Conservation (phyloP, 2,888 invertebrate genomes). For the Apantesis nais region DNA sequence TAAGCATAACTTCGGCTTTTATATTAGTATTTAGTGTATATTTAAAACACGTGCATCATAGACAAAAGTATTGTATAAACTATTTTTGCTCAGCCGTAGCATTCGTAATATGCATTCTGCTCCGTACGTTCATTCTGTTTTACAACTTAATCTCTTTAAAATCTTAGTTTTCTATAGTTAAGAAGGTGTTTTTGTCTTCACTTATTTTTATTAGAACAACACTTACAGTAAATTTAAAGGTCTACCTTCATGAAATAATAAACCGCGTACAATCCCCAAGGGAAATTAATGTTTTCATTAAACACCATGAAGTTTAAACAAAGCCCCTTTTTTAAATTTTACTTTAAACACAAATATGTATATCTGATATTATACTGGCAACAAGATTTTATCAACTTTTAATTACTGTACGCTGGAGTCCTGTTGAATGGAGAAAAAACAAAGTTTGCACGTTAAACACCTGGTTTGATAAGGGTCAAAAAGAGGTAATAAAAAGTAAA, state of each 20-base stretch:
- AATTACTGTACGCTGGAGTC: constrained; percentile 38
- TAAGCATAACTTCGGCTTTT: no score
- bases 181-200: constrained; percentile 17
- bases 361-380: constrained; percentile 31
- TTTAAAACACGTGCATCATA: no score
- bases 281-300: constrained; percentile 69
- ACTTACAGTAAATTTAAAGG: constrained; percentile 50
- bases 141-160: neutral
- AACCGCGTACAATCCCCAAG: constrained; percentile 60
- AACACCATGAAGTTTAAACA: constrained; percentile 55
- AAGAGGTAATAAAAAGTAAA: no score
- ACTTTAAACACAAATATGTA: constrained; percentile 43
- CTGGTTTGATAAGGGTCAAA: constrained; percentile 53
- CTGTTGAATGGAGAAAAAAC: constrained; percentile 38
- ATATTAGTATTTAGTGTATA: no score
- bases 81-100: neutral
- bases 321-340: constrained; percentile 55
- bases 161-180: constrained; percentile 18
- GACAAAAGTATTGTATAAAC: neutral
- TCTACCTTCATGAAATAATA: constrained; percentile 61
- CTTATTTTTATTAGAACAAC: constrained; percentile 32
- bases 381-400: constrained; percentile 46
- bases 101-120: neutral
- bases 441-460: constrained; percentile 55
- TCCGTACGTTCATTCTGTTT: neutral